phyloP scores from a whole-genome alignment of 2,113 vertebrate genomes.

The Alaudala cheleensis region DNA sequence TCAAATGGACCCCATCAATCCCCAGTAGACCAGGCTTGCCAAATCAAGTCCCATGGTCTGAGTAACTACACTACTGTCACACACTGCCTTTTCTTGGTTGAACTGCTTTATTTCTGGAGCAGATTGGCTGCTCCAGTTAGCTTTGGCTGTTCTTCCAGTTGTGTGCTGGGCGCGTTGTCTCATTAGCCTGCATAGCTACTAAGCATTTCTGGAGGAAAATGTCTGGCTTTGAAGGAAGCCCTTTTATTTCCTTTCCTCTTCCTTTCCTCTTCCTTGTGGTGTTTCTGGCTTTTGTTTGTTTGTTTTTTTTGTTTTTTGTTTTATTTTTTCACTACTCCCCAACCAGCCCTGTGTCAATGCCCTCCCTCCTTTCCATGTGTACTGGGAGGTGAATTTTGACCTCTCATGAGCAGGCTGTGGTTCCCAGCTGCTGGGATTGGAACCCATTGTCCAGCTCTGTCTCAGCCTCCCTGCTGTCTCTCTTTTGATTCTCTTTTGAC shows the following conservation, averaged over 20 bases:
- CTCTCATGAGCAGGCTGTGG: neutral
- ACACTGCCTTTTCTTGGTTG: fast-evolving
- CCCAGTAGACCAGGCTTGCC: neutral
- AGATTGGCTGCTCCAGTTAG: neutral
- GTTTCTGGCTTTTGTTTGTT: neutral
- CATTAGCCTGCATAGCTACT: neutral
- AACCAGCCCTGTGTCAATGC: neutral
- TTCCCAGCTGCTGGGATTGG: neutral
- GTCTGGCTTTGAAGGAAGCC: neutral
- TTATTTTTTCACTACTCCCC: neutral
- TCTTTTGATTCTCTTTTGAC: neutral
- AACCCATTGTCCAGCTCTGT: neutral
- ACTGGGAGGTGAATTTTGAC: neutral
- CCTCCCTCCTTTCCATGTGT: neutral
- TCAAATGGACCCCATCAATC: neutral
- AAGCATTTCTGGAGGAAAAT: neutral
- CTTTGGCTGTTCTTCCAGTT: fast-evolving
- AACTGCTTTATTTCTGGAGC: neutral
- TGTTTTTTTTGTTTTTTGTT: too few species aligned
- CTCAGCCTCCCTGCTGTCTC: neutral
- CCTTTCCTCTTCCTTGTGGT: neutral
- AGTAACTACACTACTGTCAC: neutral
- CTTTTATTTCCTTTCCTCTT: neutral
- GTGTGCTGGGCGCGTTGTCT: neutral
- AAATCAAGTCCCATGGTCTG: neutral